Evolutionary conservation across 2,797 vertebrate genomes (phyloP), one percentile per base, ranked within the genome.

Genomic region (Denticeps clupeoides): DNA sequence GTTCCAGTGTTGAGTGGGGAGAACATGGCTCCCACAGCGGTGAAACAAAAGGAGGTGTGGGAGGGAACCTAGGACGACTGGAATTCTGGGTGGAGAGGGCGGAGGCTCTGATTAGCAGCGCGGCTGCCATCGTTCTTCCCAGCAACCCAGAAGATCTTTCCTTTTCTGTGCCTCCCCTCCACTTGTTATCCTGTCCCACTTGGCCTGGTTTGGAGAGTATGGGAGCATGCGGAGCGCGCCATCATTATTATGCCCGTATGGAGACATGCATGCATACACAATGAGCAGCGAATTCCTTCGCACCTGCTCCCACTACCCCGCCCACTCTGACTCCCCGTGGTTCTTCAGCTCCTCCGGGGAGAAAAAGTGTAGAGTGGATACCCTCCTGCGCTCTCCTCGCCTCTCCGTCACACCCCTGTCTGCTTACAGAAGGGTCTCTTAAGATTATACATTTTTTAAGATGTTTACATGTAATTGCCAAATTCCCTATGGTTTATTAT

Each of bases 1-100:
- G 72, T 78, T 81, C 74, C 75, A 66, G 58, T 73, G 75, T 68
- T 75, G 71, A 70, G 53, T 11, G 51, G 74, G 69, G 73, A 62
- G 49, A 8, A 57, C 56, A 60, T 16, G 15, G 13, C 7, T n/a
- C n/a, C 33, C 13, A 8, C 15, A 33, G 13, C 33, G 3, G 32
- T 16, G 5, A 13, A 3, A 32, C 32, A 7, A 13, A 32, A 33
- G 13, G 32, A 26, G 12, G 28, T 31, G 28, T n/a, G 32, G 29
- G 29, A 12, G 5, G 51, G 10, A 35, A 45, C 65, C 23, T 44
- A n/a, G 43, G 29, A 32, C 47, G 29, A 32, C 16, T 45, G 43
- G 54, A 27, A 7, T n/a, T n/a, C n/a, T n/a, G n/a, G 40, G 45
- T 49, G 43, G 42, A 13, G 29, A 29, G n/a, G n/a, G n/a, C n/a